phyloP scores from a whole-genome alignment of 2,113 vertebrate genomes.

The Dicrurus megarhynchus region DNA sequence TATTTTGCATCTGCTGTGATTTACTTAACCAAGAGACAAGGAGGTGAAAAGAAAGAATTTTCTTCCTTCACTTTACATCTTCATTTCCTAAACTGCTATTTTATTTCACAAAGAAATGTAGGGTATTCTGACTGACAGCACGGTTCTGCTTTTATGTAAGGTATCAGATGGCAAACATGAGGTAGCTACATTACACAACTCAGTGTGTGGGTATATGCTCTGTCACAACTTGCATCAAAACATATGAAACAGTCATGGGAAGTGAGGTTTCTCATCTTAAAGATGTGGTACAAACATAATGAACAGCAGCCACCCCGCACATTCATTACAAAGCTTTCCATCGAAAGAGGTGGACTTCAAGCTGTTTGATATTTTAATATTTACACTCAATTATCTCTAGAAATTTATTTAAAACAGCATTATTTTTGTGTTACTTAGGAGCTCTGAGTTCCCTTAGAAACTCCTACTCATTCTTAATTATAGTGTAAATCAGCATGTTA shows the following conservation, averaged over 20 bases:
- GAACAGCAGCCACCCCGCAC: not conserved
- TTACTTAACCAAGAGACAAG: not conserved
- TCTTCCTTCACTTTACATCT: not conserved
- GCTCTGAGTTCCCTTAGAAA: not conserved
- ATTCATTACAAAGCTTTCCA: not conserved
- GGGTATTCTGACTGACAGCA: not conserved
- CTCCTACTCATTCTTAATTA: slow-evolving; percentile 11
- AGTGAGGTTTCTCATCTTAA: not conserved
- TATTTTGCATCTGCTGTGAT: not conserved
- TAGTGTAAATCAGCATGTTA: slow-evolving; percentile 21
- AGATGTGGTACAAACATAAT: not conserved
- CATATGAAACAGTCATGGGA: not conserved
- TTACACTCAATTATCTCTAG: not conserved
- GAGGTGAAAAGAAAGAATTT: not conserved
- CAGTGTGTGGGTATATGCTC: not conserved
- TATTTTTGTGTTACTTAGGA: slow-evolving; percentile 17
- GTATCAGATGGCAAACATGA: not conserved
- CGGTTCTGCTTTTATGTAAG: not conserved
- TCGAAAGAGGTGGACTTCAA: not conserved
- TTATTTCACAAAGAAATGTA: not conserved
- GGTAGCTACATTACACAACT: not conserved
- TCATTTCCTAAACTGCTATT: not conserved
- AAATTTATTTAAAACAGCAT: not conserved
- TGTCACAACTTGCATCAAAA: not conserved
- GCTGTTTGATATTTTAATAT: not conserved